Conservation (phyloP, 2,113 vertebrate genomes). For the Choloepus hoffmanni region DNA sequence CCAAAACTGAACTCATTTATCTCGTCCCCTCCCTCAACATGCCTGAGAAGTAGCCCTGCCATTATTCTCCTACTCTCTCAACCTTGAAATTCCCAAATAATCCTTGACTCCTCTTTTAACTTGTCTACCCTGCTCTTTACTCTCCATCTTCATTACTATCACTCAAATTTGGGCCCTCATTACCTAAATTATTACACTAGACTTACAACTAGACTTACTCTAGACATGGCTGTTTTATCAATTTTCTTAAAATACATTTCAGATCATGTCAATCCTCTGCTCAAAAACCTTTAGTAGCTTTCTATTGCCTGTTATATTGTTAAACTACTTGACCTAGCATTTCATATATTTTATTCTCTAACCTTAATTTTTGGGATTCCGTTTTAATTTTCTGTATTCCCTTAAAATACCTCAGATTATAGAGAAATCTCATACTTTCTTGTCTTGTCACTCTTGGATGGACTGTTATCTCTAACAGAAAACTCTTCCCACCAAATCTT, state of each 20-base stretch:
- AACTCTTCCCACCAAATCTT: background rate
- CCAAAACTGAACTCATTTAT: background rate
- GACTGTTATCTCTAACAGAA: background rate
- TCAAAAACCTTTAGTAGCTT: background rate
- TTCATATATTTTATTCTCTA: constrained; percentile 19
- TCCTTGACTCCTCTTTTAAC: background rate
- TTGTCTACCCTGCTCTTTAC: background rate
- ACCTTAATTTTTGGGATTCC: background rate
- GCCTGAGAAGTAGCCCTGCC: background rate
- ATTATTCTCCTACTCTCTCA: background rate
- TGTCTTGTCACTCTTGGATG: background rate
- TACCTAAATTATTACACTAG: background rate
- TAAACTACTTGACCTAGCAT: background rate
- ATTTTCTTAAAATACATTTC: background rate
- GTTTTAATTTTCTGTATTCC: background rate
- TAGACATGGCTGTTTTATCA: background rate
- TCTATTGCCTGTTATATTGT: background rate
- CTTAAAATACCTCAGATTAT: background rate
- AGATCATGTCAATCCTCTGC: background rate
- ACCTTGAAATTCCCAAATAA: background rate
- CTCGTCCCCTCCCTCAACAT: background rate
- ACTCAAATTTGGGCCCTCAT: background rate
- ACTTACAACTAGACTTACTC: background rate
- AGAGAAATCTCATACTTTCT: background rate
- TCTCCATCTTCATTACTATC: background rate